Percentiles rank a stretch among this genome's conserved stretches.
These are phyloP conservation scores for Diabrotica balteata DNA, from an alignment of 2,888 invertebrate species.

Conservation along the genomic window DNA sequence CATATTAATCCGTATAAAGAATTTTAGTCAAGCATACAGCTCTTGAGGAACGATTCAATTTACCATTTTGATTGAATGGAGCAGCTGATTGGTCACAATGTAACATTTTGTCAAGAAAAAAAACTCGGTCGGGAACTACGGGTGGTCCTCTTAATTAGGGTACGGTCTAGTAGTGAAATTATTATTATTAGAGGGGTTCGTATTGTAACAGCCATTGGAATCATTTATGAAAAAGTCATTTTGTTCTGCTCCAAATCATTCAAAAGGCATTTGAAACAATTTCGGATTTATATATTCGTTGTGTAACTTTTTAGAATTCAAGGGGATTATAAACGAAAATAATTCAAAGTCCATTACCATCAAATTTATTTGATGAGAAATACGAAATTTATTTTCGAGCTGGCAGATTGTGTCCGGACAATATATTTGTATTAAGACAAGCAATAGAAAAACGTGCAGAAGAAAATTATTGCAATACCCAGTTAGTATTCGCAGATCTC, in stretches of 20 bases:
- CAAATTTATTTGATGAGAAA: no score
- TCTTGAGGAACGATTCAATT: constrained; percentile 23
- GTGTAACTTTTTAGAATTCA: no score
- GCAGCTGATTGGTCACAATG: constrained; percentile 25
- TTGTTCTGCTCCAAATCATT: constrained; percentile 8
- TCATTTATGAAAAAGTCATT: neutral
- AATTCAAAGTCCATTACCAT: no score
- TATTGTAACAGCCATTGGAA: constrained; percentile 1
- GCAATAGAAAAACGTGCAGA: no score
- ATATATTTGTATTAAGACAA: no score
- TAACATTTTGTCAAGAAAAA: constrained; percentile 11
- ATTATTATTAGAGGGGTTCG: constrained; percentile 9
- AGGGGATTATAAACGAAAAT: no score
- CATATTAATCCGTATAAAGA: constrained; percentile 21
- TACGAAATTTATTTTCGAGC: no score
- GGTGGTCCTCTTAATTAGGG: constrained; percentile 19
- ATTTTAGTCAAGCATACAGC: constrained; percentile 21
- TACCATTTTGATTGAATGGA: constrained; percentile 18
- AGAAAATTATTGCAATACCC: no score
- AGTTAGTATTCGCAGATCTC: no score
- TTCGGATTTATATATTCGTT: no score
- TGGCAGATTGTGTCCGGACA: no score
- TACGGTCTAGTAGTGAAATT: constrained; percentile 16
- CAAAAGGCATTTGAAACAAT: neutral
- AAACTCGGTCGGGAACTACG: constrained; percentile 9